Evolutionary conservation across 2,797 vertebrate species (phyloP).

Genomic region (Megalops cyprinoides): DNA sequence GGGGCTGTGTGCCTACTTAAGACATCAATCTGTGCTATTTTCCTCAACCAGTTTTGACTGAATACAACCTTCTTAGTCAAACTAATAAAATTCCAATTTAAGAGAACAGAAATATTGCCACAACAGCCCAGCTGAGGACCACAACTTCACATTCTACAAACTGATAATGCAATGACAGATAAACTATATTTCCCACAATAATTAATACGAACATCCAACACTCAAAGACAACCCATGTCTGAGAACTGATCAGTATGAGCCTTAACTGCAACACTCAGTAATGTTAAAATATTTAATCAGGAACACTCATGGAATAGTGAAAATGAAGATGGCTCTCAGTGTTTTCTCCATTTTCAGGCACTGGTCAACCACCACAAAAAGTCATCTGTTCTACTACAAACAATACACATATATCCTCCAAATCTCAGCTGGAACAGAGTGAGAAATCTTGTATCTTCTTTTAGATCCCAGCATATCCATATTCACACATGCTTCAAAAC

Average conservation of each 20-base stretch:
- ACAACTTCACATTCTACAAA: too few relatives aligned
- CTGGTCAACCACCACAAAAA: too few relatives aligned
- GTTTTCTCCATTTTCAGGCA: background rate
- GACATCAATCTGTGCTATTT: background rate
- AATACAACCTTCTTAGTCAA: background rate
- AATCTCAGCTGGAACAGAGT: background rate
- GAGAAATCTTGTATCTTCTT: background rate
- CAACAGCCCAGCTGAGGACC: too few relatives aligned
- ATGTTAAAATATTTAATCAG: background rate
- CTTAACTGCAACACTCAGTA: background rate
- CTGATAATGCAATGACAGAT: background rate
- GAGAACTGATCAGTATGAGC: too few relatives aligned
- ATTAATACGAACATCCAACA: background rate
- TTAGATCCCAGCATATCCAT: conserved; percentile 7
- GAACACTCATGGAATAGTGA: too few relatives aligned
- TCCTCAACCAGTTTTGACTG: background rate
- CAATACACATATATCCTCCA: background rate
- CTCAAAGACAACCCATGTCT: too few relatives aligned
- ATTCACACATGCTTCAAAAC: conserved; percentile 16
- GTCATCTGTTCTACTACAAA: background rate
- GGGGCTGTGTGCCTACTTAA: background rate
- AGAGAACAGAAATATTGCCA: too few relatives aligned
- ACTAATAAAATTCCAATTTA: background rate
- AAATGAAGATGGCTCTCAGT: too few relatives aligned
- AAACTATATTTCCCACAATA: background rate